Percentiles rank a stretch among this genome's conserved stretches.
Conservation (phyloP, 2,113 vertebrate species). For the Deroptyus accipitrinus region DNA sequence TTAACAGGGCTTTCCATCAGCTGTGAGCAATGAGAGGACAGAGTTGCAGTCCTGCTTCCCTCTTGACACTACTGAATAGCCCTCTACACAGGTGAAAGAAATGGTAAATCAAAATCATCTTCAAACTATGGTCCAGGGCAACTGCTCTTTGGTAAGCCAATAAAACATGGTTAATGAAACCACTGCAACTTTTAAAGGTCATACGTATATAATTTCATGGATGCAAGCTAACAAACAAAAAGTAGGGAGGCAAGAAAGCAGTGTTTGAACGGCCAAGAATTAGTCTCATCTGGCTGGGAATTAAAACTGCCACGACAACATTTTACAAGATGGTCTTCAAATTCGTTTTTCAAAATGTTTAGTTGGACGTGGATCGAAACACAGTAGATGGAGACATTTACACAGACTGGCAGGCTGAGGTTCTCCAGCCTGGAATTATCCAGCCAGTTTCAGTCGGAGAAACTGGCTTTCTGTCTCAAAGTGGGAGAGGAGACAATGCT, state of each 20-base stretch:
- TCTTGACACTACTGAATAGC: not conserved
- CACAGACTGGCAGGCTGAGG: not conserved
- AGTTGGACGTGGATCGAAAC: not conserved
- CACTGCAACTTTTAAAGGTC: not conserved
- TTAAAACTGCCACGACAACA: not conserved
- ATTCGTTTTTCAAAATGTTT: not conserved
- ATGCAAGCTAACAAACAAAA: not conserved
- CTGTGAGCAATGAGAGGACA: not conserved
- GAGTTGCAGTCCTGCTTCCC: not conserved
- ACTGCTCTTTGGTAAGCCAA: not conserved
- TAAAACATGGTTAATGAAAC: not conserved
- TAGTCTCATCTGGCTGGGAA: not conserved
- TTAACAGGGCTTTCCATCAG: not conserved
- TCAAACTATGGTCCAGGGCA: not conserved
- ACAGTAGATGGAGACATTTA: conserved; percentile 35
- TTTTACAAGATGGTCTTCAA: not conserved
- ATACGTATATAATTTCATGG: not conserved
- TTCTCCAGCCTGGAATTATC: conserved; percentile 16
- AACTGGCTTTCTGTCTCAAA: conserved; percentile 35
- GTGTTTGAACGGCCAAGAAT: not conserved
- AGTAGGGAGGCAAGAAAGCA: not conserved
- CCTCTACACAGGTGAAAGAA: not conserved
- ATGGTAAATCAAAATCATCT: not conserved
- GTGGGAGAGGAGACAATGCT: conserved; percentile 48
- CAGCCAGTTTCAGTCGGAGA: not conserved